A percentile compares a stretch with the other conserved stretches of the same genome.
phyloP scores from a whole-genome alignment of 2,797 vertebrate species.

The Loris lydekkerianus region DNA sequence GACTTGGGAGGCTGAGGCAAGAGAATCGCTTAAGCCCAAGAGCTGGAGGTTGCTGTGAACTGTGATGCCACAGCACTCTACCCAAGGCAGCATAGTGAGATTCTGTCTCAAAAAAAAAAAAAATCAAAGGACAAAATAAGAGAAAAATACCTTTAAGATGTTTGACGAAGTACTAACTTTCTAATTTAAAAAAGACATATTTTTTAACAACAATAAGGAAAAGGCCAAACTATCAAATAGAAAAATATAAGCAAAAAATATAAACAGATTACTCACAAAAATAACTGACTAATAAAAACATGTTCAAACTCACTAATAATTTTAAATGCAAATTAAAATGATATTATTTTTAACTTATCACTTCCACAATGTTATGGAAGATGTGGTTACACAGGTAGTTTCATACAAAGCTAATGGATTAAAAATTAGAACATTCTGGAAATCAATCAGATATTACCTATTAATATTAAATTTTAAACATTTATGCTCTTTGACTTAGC shows the following conservation, averaged over 20 bases:
- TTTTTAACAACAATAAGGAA: background rate
- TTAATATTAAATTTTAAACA: background rate
- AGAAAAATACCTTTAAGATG: background rate
- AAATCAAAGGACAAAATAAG: constrained; percentile 52
- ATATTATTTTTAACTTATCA: background rate
- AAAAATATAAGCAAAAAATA: background rate
- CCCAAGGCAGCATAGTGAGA: too few relatives aligned
- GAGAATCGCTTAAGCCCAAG: too few relatives aligned
- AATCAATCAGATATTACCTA: background rate
- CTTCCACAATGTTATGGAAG: background rate
- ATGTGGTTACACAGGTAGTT: background rate
- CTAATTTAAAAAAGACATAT: background rate
- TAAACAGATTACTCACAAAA: constrained; percentile 11
- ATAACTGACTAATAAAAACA: constrained; percentile 52
- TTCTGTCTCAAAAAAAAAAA: background rate
- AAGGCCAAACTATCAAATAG: background rate
- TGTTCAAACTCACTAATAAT: constrained; percentile 16
- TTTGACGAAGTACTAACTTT: background rate
- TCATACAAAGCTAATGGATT: background rate
- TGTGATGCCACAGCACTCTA: too few relatives aligned
- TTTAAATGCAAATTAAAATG: constrained; percentile 31
- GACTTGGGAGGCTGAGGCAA: too few relatives aligned
- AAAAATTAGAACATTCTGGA: background rate
- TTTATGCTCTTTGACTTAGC: background rate
- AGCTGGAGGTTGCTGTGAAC: too few relatives aligned